Evolutionary conservation across 1,140 invertebrate species (phyloP).

Genomic region (Ladona fulva): DNA sequence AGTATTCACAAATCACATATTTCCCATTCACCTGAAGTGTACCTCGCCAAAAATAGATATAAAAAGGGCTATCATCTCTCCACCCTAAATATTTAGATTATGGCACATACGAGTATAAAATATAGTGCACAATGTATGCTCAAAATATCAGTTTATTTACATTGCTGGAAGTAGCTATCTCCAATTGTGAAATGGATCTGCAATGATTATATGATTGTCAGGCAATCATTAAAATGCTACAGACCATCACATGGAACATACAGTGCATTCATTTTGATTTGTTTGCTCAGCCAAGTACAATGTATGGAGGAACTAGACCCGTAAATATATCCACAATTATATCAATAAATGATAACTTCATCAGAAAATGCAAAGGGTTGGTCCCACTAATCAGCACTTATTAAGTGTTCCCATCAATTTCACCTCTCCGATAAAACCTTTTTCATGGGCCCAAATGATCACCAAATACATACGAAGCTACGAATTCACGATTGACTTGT

Average conservation of each 20-base stretch:
- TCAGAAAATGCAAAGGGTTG: background rate
- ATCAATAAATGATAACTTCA: background rate
- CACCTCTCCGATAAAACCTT: no score
- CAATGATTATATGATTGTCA: background rate
- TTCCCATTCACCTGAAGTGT: background rate
- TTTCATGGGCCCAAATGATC: no score
- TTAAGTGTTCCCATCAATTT: background rate
- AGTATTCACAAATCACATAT: background rate
- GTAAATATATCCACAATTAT: background rate
- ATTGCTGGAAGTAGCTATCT: background rate
- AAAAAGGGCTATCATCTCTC: background rate
- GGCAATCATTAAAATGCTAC: background rate
- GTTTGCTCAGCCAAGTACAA: background rate
- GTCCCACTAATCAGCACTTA: background rate
- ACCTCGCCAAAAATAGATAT: constrained; percentile 1
- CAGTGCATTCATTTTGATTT: background rate
- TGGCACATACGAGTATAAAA: background rate
- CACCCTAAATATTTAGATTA: background rate
- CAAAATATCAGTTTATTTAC: background rate
- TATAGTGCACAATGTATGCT: background rate
- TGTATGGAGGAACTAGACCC: background rate
- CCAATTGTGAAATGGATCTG: background rate
- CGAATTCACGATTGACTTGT: background rate
- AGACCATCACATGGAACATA: background rate
- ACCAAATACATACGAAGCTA: no score